Percentiles rank a stretch among this genome's conserved stretches.
phyloP scores from a whole-genome alignment of 2,888 invertebrate genomes.

The Athetis lepigone region DNA sequence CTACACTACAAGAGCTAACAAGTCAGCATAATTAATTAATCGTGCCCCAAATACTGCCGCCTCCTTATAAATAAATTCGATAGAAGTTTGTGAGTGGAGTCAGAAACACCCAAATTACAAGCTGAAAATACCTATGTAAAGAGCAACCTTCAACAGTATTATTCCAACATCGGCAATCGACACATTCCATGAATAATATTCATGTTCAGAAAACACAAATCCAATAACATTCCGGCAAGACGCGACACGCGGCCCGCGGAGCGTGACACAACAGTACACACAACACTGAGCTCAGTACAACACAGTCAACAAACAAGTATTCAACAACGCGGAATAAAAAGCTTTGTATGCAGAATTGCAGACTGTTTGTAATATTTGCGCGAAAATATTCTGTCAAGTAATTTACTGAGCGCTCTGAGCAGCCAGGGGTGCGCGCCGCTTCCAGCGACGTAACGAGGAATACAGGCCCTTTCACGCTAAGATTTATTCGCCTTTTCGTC shows the following conservation, averaged over 20 bases:
- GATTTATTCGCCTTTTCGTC: conserved; percentile 44
- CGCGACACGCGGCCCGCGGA: conserved; percentile 7
- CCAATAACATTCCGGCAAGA: conserved; percentile 35
- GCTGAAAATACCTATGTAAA: background rate
- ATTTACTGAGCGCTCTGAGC: conserved; percentile 42
- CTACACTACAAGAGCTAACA: too few relatives aligned
- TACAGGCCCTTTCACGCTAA: conserved; percentile 24
- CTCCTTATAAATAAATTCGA: background rate
- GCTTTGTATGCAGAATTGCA: conserved; percentile 17
- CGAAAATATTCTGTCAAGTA: conserved; percentile 32
- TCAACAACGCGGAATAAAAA: conserved; percentile 47
- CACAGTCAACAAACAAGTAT: conserved; percentile 28
- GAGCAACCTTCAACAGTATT: conserved; percentile 28
- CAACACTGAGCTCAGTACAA: conserved; percentile 8
- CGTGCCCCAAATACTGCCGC: too few relatives aligned
- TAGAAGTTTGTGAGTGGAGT: background rate
- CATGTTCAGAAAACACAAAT: conserved; percentile 37
- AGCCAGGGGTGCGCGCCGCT: too few relatives aligned
- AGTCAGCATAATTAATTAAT: too few relatives aligned
- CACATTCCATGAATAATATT: conserved; percentile 34
- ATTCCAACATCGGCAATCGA: conserved; percentile 48
- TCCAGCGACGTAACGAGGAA: conserved; percentile 37
- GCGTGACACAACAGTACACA: conserved; percentile 2
- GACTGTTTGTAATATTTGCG: conserved; percentile 31
- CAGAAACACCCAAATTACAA: conserved; percentile 3